Conservation (phyloP, 2,113 vertebrate species). For the Astur gentilis region DNA sequence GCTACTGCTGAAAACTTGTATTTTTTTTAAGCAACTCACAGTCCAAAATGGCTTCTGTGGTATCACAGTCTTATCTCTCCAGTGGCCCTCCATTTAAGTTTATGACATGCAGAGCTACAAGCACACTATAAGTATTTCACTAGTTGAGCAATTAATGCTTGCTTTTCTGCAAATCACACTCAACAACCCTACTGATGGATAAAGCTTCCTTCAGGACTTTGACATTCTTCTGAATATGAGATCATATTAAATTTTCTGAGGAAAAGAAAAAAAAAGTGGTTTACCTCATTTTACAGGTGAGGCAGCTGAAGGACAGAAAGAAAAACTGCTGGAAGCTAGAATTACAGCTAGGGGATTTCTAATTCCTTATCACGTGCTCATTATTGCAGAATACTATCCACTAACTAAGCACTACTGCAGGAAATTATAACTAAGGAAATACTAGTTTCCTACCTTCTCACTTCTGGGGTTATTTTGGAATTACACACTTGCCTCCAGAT, state of each 20-base stretch:
- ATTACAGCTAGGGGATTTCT: not conserved
- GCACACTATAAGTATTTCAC: not conserved
- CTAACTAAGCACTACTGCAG: not conserved
- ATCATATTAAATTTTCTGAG: not conserved
- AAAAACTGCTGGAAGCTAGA: not conserved
- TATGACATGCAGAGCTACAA: not conserved
- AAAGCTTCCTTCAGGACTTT: not conserved
- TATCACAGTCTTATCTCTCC: fast-evolving
- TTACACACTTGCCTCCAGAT: not conserved
- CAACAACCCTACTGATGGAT: not conserved
- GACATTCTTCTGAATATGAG: not conserved
- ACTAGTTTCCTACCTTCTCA: not conserved
- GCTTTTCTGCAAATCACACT: not conserved
- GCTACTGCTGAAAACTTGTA: not conserved
- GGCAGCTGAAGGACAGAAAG: not conserved
- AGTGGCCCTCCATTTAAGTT: not conserved
- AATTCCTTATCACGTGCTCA: not conserved
- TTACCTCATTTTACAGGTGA: not conserved
- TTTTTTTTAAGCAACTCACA: not conserved
- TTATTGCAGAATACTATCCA: not conserved
- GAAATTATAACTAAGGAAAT: not conserved
- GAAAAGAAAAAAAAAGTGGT: not conserved
- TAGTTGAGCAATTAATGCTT: not conserved
- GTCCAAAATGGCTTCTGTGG: not conserved
- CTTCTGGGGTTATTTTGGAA: not conserved